Base-by-base conservation (phyloP, 2,113 vertebrate species). In the Anoura caudifer region DNA sequence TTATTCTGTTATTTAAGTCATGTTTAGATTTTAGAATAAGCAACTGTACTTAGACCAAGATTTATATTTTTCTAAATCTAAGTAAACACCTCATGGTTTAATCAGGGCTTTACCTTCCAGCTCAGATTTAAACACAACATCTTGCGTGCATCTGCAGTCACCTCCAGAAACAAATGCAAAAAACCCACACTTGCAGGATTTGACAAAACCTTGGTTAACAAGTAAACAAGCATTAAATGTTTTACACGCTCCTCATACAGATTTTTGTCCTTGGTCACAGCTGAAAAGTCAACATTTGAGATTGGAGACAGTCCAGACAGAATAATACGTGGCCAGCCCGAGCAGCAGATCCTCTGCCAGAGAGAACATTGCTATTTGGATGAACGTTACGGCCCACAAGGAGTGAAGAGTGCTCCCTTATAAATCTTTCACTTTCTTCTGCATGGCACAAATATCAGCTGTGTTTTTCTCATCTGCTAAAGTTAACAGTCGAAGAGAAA, bases 271-370 rank as follows among this genome's bases (percentile, higher is more conserved):
- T 91, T 97, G 90, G 95, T 98, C 96, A 97, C 94, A 98, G 96
- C 98, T 81, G 90, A 98, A 98, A 98, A 98, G 97, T 98, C 98
- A 98, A 98, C 97, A 98, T 97, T 98, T 98, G 97, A 97, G 95
- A 98, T 97, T 96, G 96, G 98, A 98, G 85, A 93, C 61, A 95
- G 86, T 98, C 97, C 97, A 98, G 98, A 98, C 54, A 95, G 73
- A 98, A 90, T 94, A 98, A 97, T 80, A 97, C 90, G 96, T 84
- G 61, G 87, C 63, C 63, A 97, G 80, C 59, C 97, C 92, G 95
- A 98, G 87, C 41, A 94, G 90, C 95, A 98, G 96, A 96, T 96
- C 97, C 92, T 97, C 52, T 97, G 94, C 92, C 90, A 95, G 76
- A 93, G 92, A 98, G 93, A 90, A 97, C 98, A 97, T 77, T 97